A percentile compares a stretch with the other conserved stretches of the same genome.
phyloP scores from a whole-genome alignment of 2,797 vertebrate species.

The Hybognathus amarus region DNA sequence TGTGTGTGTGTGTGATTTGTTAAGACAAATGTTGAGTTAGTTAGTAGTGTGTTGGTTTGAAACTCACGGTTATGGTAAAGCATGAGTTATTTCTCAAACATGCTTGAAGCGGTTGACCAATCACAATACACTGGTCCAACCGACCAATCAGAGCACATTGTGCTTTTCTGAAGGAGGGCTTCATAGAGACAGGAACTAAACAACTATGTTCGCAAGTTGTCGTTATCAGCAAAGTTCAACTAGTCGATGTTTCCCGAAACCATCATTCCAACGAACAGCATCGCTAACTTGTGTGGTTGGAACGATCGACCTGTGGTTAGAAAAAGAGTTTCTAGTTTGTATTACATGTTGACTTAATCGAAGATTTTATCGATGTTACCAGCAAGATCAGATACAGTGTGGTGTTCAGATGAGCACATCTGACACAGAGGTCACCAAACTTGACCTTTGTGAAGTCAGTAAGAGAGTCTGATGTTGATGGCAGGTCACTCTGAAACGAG shows the following conservation, averaged over 20 bases:
- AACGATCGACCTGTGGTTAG: no score
- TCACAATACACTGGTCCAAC: background rate
- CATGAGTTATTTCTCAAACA: background rate
- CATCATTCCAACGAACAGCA: no score
- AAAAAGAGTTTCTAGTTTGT: no score
- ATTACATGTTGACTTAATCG: no score
- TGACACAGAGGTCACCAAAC: background rate
- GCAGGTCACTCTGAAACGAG: background rate
- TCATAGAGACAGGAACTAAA: background rate
- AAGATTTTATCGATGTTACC: background rate
- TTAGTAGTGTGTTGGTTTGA: no score
- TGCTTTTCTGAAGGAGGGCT: background rate
- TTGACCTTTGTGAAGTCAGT: conserved; percentile 1
- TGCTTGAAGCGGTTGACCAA: background rate
- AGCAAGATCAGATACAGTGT: background rate
- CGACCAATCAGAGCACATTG: background rate
- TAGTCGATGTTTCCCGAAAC: no score
- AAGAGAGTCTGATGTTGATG: background rate
- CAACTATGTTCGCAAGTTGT: no score
- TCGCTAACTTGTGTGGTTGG: no score
- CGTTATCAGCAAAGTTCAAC: no score
- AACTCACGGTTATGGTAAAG: no score
- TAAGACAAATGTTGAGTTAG: no score
- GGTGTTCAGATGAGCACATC: background rate
- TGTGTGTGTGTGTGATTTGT: no score